Evolutionary conservation across 2,888 invertebrate genomes (phyloP).

Genomic region (Elegia similella): DNA sequence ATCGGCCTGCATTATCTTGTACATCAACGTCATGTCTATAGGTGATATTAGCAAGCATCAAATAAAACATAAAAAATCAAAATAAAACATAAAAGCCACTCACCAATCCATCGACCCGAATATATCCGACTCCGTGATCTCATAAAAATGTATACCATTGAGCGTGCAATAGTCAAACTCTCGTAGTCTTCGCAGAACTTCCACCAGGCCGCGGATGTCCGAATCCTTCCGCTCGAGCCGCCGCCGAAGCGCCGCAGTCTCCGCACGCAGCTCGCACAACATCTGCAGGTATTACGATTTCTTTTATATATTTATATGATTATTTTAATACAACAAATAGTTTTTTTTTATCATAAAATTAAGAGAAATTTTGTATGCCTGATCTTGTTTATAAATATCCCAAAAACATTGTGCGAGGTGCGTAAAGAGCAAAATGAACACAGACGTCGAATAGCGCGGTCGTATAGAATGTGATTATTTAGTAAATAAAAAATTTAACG

Average conservation of each 20-base stretch:
- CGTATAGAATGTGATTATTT: too few relatives aligned
- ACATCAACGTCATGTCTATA: too few relatives aligned
- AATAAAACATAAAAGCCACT: conserved; percentile 27
- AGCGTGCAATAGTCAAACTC: conserved; percentile 74
- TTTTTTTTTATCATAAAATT: too few relatives aligned
- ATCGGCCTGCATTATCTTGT: too few relatives aligned
- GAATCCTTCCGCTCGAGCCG: conserved; percentile 71
- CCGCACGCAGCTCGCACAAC: conserved; percentile 56
- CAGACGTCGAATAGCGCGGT: too few relatives aligned
- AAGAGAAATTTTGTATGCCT: background rate
- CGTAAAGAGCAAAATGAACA: background rate
- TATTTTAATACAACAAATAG: too few relatives aligned
- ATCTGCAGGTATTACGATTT: conserved; percentile 39
- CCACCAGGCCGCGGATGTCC: conserved; percentile 77
- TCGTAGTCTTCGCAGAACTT: conserved; percentile 75
- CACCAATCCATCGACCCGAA: conserved; percentile 60
- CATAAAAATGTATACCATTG: conserved; percentile 77
- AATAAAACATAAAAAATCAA: background rate
- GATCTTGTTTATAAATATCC: background rate
- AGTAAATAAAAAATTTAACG: too few relatives aligned
- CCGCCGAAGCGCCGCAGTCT: conserved; percentile 56
- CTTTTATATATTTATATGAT: too few relatives aligned
- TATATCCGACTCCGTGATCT: conserved; percentile 72
- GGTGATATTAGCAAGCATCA: too few relatives aligned
- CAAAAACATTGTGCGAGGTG: conserved; percentile 10